Base-by-base conservation (phyloP, 92 coral and sea anemone species). In the Phymanthus crucifer region DNA sequence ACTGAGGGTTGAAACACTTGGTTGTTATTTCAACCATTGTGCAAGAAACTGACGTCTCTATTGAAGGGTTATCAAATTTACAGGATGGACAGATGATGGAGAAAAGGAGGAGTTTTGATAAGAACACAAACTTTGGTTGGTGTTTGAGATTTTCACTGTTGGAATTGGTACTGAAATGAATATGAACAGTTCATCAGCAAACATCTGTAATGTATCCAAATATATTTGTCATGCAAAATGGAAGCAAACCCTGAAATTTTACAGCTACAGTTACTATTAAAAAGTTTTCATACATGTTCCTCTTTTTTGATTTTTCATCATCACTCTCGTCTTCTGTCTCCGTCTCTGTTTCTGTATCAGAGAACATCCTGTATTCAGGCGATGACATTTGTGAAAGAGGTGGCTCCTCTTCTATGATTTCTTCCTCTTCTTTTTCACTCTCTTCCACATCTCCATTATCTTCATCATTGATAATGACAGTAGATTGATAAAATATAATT, bases 21-120 rank as follows among this genome's bases (percentile, higher is more conserved):
- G 80, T 84, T 23, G 74, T 79, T 21, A 84, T 72, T 71, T 84
- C 67, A 35, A 84, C 80, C 85, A 84, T 84, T 43, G 88, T 78
- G 54, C 85, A 85, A 70, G 70, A 31, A 54, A 64, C 76, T 67
- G 71, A 45, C 48, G 84, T 84, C 79, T 79, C 85, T 37, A 84
- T 71, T 34, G 45, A 79, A 52, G 80, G 85, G 19, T 79, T 80
- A 14, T 71, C 74, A 23, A n/a, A 80, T 71, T 84, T 84, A 35
- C 88, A 79, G 58, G 70, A 74, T 68, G 88, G 58, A 17, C 58
- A 50, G 58, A 50, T 1, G 58, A 80, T 45, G 85, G 34, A 32
- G n/a, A 37, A 32, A 33, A 70, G 47, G 40, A 70, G 74, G 72
- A 37, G 47, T 38, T 70, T 70, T 34, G 47, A 37, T 37, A 13